These are phyloP conservation scores for Mythimna albipuncta DNA, from an alignment of 2,888 invertebrate species.

Conservation along the genomic window DNA sequence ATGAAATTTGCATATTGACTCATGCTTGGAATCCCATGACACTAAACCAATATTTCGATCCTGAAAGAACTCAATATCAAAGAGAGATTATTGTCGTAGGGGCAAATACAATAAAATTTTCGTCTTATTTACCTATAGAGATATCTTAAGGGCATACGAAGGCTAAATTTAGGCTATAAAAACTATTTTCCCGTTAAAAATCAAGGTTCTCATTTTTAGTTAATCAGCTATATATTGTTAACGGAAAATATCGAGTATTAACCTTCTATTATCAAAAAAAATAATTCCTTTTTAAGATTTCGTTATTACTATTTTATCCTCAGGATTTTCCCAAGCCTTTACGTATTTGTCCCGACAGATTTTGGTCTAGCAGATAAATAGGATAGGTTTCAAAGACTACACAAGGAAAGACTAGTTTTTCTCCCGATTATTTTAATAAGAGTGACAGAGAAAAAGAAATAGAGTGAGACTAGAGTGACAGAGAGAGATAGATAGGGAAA, in stretches of 20 bases:
- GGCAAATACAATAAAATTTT: too few species aligned
- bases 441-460: too few species aligned
- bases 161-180: not conserved
- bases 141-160: too few species aligned
- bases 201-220: not conserved
- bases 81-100: too few species aligned
- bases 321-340: conserved; percentile 4
- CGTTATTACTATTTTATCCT: not conserved
- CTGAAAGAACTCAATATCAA: too few species aligned
- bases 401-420: not conserved
- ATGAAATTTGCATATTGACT: not conserved
- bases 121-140: too few species aligned
- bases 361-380: not conserved
- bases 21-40: too few species aligned
- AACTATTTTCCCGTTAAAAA: not conserved
- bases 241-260: not conserved
- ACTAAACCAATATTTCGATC: too few species aligned
- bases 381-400: not conserved
- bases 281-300: not conserved
- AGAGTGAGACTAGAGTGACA: too few species aligned
- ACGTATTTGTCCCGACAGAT: not conserved
- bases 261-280: not conserved
- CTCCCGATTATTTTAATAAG: not conserved
- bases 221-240: not conserved
- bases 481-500: too few species aligned